These are phyloP conservation scores for Lamprotornis superbus DNA, from an alignment of 2,113 vertebrate genomes.

Conservation along the genomic window DNA sequence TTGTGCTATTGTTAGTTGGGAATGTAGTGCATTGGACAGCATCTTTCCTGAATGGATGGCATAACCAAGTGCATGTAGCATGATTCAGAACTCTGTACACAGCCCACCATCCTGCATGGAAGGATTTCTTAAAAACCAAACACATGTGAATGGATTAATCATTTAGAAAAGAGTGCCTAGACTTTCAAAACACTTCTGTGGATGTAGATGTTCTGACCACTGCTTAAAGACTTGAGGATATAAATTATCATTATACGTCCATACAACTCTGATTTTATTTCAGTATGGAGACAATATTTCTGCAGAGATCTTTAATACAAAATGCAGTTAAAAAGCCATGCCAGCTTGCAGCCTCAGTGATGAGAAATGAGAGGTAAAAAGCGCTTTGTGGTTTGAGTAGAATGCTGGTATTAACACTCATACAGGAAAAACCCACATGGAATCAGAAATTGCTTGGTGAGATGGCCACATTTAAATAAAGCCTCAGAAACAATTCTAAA, in stretches of 20 bases:
- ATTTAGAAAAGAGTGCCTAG: background rate
- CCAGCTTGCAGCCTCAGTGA: background rate
- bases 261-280: rapidly evolving
- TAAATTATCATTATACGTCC: background rate
- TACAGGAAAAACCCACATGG: background rate
- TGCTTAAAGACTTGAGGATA: background rate
- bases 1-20: background rate
- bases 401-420: background rate
- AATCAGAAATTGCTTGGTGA: background rate
- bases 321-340: background rate
- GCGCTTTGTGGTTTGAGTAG: background rate
- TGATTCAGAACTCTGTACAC: background rate
- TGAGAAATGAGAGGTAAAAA: background rate
- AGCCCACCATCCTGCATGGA: background rate
- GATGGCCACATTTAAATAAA: background rate
- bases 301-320: background rate
- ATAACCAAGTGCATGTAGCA: background rate
- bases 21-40: background rate
- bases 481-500: background rate
- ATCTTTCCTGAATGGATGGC: background rate
- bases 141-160: background rate
- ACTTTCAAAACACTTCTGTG: background rate
- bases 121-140: background rate
- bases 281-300: background rate
- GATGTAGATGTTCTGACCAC: background rate